Evolutionary conservation across 64 coral and sea anemone genomes (phyloP).

Genomic region (Exaiptasia diaphana): DNA sequence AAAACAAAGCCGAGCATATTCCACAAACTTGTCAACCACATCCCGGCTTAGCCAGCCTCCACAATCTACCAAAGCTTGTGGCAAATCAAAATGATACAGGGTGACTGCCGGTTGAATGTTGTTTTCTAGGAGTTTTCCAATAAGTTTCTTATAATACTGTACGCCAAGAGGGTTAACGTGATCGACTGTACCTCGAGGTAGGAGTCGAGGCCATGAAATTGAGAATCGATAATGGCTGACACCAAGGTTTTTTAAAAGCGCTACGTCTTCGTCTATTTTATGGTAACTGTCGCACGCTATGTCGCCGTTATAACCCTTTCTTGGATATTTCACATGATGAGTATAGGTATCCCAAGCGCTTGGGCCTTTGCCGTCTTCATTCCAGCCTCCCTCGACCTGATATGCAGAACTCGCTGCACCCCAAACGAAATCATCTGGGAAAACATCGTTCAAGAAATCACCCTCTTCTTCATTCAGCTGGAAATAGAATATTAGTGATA

Average conservation of each 20-base stretch:
- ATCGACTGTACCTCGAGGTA: constrained; percentile 48
- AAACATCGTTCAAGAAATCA: constrained; percentile 26
- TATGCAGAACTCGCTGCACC: constrained; percentile 66
- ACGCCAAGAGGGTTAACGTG: constrained; percentile 55
- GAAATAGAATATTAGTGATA: too few species aligned
- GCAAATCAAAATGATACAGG: constrained; percentile 78
- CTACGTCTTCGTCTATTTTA: constrained; percentile 54
- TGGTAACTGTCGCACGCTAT: constrained; percentile 72
- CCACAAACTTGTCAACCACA: constrained; percentile 47
- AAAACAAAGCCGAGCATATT: constrained; percentile 81
- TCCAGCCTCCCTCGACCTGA: constrained; percentile 83
- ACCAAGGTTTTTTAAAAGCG: constrained; percentile 65
- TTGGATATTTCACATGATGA: constrained; percentile 40
- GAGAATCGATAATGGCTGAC: constrained; percentile 70
- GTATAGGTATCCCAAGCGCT: constrained; percentile 69
- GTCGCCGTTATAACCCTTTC: constrained; percentile 59
- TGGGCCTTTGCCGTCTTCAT: constrained; percentile 62
- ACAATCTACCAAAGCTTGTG: constrained; percentile 60
- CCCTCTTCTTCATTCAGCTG: too few species aligned
- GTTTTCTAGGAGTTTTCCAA: constrained; percentile 50
- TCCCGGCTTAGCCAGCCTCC: constrained; percentile 60
- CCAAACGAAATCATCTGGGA: constrained; percentile 72
- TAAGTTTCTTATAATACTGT: constrained; percentile 68
- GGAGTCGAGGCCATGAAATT: constrained; percentile 71
- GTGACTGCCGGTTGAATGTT: constrained; percentile 67